Base-by-base conservation (phyloP, 2,797 vertebrate species). In the Danio tinwini region DNA sequence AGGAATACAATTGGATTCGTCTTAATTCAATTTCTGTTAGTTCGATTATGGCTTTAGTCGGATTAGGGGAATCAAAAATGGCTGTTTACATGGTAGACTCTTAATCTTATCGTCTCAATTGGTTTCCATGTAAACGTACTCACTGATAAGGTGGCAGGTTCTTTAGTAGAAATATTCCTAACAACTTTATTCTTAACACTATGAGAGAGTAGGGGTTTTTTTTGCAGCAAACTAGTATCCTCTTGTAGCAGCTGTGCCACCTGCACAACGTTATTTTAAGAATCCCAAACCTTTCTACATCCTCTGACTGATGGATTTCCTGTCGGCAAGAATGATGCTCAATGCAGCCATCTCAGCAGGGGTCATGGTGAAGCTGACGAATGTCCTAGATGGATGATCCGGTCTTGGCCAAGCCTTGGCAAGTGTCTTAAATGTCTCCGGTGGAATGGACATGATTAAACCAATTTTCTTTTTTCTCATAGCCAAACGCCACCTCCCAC, bases 401-500 rank as follows among this genome's bases (percentile, higher is more conserved):
- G 39, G 44, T 45, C 75, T 83, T 49, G 77, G 74, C 64, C 64
- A 62, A 61, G 50, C 59, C 44, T 52, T 69, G 49, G 17, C 56
- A 1, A 19, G 40, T 29, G 70, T 75, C 82, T 69, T 79, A 42
- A 61, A 9, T 12, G 59, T 69, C 73, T 71, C 76, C 69, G 42
- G 82, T 45, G 78, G 81, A 81, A 67, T 70, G 65, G 79, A 82
- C 78, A 74, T 83, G 83, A 82, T 80, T 85, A 85, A 88, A 84
- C 77, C 80, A 78, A 80, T 83, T 84, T 85, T 77, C 70, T 81
- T 80, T 79, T 53, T 12, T 45, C 76, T 79, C 55, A 76, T 80
- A 84, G 80, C 78, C 83, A 85, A 19, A 81, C n/a, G 71, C 82
- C 84, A 87, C 84, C 83, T 86, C 85, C 84, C 82, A 82, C 82